Conservation (phyloP, 1,140 invertebrate species). For the Bicyclus anynana region DNA sequence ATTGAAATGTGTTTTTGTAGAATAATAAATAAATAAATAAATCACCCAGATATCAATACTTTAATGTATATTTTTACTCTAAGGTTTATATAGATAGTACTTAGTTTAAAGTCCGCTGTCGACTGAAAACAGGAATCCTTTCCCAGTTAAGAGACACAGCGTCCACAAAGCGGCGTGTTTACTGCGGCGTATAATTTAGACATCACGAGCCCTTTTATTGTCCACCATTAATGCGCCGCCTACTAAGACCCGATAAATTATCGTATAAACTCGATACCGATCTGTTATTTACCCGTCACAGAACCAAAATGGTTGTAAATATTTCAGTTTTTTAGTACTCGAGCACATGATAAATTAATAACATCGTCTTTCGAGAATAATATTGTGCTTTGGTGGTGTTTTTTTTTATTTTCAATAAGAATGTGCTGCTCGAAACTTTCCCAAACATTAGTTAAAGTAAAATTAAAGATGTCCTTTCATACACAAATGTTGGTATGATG, state of each 20-base stretch:
- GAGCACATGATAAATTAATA: conserved; percentile 18
- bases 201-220: conserved; percentile 42
- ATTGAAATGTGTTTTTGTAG: too few relatives aligned
- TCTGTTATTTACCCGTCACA: conserved; percentile 27
- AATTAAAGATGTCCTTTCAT: too few relatives aligned
- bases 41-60: too few relatives aligned
- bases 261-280: conserved; percentile 38
- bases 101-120: too few relatives aligned
- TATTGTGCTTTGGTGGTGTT: not conserved
- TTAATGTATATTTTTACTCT: too few relatives aligned
- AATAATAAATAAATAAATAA: too few relatives aligned
- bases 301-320: conserved; percentile 28
- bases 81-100: too few relatives aligned
- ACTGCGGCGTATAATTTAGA: conserved; percentile 40
- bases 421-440: not conserved
- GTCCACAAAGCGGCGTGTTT: conserved; percentile 25
- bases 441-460: too few relatives aligned
- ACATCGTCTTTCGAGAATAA: conserved; percentile 3
- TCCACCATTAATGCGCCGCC: conserved; percentile 43
- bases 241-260: conserved; percentile 42
- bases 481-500: too few relatives aligned
- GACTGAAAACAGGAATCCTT: conserved; percentile 34
- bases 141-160: conserved; percentile 14
- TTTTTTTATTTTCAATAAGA: too few relatives aligned
- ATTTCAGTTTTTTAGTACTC: conserved; percentile 25